These are phyloP conservation scores for Sylvilagus bachmani DNA, from an alignment of 2,113 vertebrate genomes.

Conservation along the genomic window DNA sequence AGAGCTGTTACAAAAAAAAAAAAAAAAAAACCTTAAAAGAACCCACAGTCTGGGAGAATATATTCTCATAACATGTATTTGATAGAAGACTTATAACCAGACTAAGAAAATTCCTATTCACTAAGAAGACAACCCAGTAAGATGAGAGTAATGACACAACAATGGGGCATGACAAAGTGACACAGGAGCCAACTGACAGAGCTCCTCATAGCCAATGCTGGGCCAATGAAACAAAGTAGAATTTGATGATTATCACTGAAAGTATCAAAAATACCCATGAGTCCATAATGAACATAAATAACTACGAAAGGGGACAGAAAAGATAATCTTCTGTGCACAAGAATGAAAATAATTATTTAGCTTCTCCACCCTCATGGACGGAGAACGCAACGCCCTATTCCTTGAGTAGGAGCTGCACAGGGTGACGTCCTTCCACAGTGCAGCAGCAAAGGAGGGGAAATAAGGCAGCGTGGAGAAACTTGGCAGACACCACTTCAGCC, in stretches of 20 bases:
- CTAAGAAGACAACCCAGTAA: not conserved
- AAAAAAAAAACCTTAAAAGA: not conserved
- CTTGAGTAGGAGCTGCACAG: not conserved
- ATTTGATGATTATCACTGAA: not conserved
- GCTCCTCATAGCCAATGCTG: not conserved
- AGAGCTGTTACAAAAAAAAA: not conserved
- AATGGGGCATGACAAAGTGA: not conserved
- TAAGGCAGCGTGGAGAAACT: not conserved
- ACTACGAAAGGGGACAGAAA: not conserved
- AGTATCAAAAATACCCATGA: not conserved
- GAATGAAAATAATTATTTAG: not conserved
- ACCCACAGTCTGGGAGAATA: not conserved
- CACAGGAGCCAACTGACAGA: not conserved
- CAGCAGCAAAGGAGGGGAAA: rapidly evolving
- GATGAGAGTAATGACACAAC: not conserved
- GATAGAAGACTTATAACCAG: not conserved
- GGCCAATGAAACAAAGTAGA: not conserved
- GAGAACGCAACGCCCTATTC: too few relatives aligned
- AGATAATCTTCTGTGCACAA: not conserved
- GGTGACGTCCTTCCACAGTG: not conserved
- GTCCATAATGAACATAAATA: not conserved
- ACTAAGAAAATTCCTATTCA: not conserved
- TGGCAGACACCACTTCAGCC: not conserved
- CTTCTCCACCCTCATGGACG: not conserved
- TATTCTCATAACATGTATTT: not conserved